phyloP scores from a whole-genome alignment of 1,140 invertebrate species.

The Oncopodura yosiiana region DNA sequence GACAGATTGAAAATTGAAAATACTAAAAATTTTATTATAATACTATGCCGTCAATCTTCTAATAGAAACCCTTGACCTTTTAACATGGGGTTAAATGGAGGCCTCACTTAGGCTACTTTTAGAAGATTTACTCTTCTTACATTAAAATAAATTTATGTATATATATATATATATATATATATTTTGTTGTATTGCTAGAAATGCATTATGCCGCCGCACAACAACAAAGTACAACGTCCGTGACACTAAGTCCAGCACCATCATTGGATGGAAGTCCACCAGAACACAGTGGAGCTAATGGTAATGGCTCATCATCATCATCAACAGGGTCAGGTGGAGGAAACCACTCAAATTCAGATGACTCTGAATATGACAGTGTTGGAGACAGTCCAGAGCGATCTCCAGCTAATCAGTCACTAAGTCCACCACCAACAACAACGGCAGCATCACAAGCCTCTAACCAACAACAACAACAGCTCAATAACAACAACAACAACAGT shows the following conservation, averaged over 20 bases:
- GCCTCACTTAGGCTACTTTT: too few species aligned
- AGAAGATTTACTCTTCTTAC: too few species aligned
- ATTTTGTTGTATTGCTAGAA: constrained; percentile 28
- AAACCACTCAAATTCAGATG: constrained; percentile 49
- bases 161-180: too few species aligned
- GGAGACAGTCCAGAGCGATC: constrained; percentile 39
- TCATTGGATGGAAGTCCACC: constrained; percentile 76
- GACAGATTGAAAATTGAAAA: too few species aligned
- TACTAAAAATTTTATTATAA: too few species aligned
- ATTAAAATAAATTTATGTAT: too few species aligned
- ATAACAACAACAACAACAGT: constrained; percentile 27
- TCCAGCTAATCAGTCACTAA: constrained; percentile 32
- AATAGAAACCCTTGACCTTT: too few species aligned
- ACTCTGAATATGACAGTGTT: constrained; percentile 54
- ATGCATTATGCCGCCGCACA: constrained; percentile 34
- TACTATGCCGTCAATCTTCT: too few species aligned
- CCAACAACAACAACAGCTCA: constrained; percentile 28
- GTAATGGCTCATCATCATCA: constrained; percentile 40
- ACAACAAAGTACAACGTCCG: constrained; percentile 47
- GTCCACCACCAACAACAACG: constrained; percentile 27
- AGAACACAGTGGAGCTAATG: constrained; percentile 47
- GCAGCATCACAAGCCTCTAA: too few species aligned
- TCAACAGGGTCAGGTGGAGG: constrained; percentile 42
- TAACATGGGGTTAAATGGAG: too few species aligned
- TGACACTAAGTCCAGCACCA: constrained; percentile 77